These are phyloP conservation scores for Drosophila rufa DNA, from an alignment of 1,140 invertebrate genomes.

Conservation along the genomic window DNA sequence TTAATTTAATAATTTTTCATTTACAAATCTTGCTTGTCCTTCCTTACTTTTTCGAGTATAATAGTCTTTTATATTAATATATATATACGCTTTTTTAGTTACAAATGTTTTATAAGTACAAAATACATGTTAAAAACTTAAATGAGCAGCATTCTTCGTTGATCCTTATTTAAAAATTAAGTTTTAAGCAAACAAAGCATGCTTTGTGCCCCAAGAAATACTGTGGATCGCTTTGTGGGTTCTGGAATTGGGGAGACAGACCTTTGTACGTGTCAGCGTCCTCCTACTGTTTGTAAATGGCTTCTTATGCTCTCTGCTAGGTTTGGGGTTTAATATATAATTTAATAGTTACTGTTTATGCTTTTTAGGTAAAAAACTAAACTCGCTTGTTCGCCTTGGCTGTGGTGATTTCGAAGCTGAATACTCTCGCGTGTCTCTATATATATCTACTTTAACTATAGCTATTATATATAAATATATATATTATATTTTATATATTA, in stretches of 20 bases:
- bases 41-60: slow-evolving; percentile 56
- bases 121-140: slow-evolving; percentile 77
- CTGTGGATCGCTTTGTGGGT: slow-evolving; percentile 38
- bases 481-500: slow-evolving; percentile 30
- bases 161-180: slow-evolving; percentile 52
- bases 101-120: slow-evolving; percentile 71
- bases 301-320: slow-evolving; percentile 42
- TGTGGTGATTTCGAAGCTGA: slow-evolving; percentile 38
- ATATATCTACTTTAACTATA: slow-evolving; percentile 33
- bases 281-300: slow-evolving; percentile 44
- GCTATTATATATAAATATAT: slow-evolving; percentile 37
- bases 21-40: slow-evolving; percentile 52
- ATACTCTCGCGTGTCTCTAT: slow-evolving; percentile 48
- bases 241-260: slow-evolving; percentile 33
- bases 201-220: slow-evolving; percentile 74
- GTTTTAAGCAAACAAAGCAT: slow-evolving; percentile 36
- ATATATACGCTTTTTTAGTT: slow-evolving; percentile 40
- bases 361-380: slow-evolving; percentile 48
- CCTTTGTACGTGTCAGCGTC: slow-evolving; percentile 50
- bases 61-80: slow-evolving; percentile 31
- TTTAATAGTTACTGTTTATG: slow-evolving; percentile 53
- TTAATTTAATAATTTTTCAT: slow-evolving; percentile 49
- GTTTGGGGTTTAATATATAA: slow-evolving; percentile 12
- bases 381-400: slow-evolving; percentile 43
- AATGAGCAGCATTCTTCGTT: slow-evolving; percentile 60